A percentile compares a stretch with the other conserved stretches of the same genome.
Conservation (phyloP, 2,797 vertebrate species). For the Muscicapa comitata region DNA sequence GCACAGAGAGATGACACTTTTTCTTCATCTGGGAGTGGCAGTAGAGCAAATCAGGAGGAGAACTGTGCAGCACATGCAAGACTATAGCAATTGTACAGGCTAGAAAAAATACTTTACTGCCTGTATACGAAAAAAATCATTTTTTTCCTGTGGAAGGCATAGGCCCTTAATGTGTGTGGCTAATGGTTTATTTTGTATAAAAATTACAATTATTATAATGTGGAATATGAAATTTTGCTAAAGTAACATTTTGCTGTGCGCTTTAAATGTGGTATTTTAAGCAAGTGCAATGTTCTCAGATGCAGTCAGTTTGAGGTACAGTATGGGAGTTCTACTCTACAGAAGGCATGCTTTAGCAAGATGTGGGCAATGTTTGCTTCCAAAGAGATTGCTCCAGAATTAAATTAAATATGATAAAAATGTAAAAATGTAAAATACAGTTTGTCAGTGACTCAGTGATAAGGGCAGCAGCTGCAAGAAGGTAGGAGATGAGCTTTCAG, state of each 20-base stretch:
- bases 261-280: neutral
- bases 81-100: neutral
- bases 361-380: neutral
- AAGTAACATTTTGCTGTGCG: accelerated
- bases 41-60: neutral
- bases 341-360: neutral
- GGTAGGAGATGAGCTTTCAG: neutral
- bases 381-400: neutral
- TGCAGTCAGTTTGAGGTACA: neutral
- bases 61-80: neutral
- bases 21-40: neutral
- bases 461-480: conserved; percentile 1
- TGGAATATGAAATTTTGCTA: neutral
- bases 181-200: neutral
- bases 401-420: conserved; percentile 38
- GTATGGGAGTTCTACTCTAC: neutral
- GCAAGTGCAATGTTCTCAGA: neutral
- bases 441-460: neutral
- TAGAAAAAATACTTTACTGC: neutral
- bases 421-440: neutral
- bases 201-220: neutral
- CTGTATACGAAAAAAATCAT: neutral
- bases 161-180: neutral
- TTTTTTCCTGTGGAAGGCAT: neutral
- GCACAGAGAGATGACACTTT: neutral